Conservation (phyloP, 2,797 vertebrate species). For the Macroramphosus scolopax region DNA sequence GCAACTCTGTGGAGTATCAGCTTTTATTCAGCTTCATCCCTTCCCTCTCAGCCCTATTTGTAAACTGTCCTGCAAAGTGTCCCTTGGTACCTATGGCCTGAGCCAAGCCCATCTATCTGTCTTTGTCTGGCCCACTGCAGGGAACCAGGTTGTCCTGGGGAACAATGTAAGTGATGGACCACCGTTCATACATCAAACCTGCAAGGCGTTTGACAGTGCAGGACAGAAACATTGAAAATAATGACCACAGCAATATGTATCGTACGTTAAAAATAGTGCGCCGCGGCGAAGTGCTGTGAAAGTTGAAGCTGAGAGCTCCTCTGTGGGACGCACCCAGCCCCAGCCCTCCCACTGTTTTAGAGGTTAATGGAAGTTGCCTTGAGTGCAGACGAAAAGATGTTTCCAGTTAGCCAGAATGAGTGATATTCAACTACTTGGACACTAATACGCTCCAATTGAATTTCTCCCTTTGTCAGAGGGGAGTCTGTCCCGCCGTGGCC, state of each 20-base stretch:
- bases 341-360: slow-evolving; percentile 56
- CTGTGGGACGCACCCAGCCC: slow-evolving; percentile 51
- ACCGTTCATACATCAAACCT: slow-evolving; percentile 80
- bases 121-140: slow-evolving; percentile 76
- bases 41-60: slow-evolving; percentile 79
- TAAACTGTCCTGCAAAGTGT: slow-evolving; percentile 79
- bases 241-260: slow-evolving; percentile 79
- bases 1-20: slow-evolving; percentile 75
- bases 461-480: slow-evolving; percentile 71
- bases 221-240: slow-evolving; percentile 78
- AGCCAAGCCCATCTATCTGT: slow-evolving; percentile 74
- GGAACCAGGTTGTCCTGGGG: slow-evolving; percentile 74
- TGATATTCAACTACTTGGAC: slow-evolving; percentile 74
- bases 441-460: slow-evolving; percentile 75
- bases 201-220: slow-evolving; percentile 73
- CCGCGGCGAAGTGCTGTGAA: slow-evolving; percentile 56
- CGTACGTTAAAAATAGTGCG: slow-evolving; percentile 75
- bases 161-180: slow-evolving; percentile 80
- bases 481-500: slow-evolving; percentile 59
- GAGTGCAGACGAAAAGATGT: slow-evolving; percentile 65
- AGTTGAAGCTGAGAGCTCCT: slow-evolving; percentile 57
- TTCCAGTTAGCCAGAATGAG: slow-evolving; percentile 73
- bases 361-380: slow-evolving; percentile 74
- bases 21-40: slow-evolving; percentile 78
- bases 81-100: slow-evolving; percentile 74